Evolutionary conservation across 2,888 invertebrate genomes (phyloP), one percentile per base, ranked within the genome.

Genomic region (Epinotia nisella): DNA sequence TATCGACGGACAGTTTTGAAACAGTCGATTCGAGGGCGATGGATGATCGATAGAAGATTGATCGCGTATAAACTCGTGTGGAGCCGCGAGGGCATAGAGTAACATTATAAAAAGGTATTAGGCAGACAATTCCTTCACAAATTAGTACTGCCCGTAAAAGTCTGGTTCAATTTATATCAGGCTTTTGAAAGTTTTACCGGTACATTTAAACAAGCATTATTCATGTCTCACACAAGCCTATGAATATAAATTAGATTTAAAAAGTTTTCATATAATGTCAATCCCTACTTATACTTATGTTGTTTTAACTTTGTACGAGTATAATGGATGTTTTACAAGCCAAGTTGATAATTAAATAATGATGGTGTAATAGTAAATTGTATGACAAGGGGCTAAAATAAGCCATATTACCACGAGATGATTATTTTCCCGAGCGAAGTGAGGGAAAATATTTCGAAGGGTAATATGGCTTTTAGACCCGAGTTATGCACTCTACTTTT

Each of bases 161-260:
- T 29, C 35, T 35, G n/a, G n/a, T 56, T 49, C 55, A n/a, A 56
- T 51, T 61, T 68, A 56, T 39, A 49, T n/a, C 24, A 62, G 9
- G 15, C 15, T 45, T 35, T 45, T 21, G 21, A 13, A 67, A 68
- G n/a, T 62, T 68, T 60, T 55, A 19, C 24, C 45, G 35, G 21
- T 62, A 60, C 61, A 66, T 75, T 80, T 77, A 76, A 56, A 69
- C 79, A 81, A 78, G 82, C 82, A 76, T 83, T 84, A 81, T 79
- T 81, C 85, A 80, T 82, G 82, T 78, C 80, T 77, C 80, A 79
- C 79, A 78, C 73, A 80, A 78, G 77, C 77, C 80, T 78, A 86
- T 87, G 87, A 85, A 87, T 86, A 83, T 83, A 85, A 84, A 87
- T 83, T 80, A 82, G 84, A 84, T 85, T 85, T 78, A 81, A 85